Evolutionary conservation across 2,888 invertebrate genomes (phyloP), one percentile per base, ranked within the genome.

Genomic region (Aleiodes leptofemur): DNA sequence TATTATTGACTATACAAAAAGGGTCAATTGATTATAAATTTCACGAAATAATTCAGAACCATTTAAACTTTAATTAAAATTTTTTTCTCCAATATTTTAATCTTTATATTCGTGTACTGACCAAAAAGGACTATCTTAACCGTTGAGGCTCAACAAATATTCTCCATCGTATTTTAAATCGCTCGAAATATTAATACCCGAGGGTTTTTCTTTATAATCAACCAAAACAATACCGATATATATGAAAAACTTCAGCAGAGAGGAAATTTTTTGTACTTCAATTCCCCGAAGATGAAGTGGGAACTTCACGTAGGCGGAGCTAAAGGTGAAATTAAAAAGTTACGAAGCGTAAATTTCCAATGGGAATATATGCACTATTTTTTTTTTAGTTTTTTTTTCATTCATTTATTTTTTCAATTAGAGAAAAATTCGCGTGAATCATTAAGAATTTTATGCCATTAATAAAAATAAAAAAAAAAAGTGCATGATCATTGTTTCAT

Each of bases 211-310:
- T 11, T 16, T n/a, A 9, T 56, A 7, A 16, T 56, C 8, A 23
- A 23, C 56, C 56, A 23, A 56, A 31, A 23, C 7, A 57, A 57
- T 57, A 29, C 23, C 11, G 29, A 57, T 29, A 16, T 29, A 16
- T 16, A 23, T 56, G 16, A 29, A 31, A 43, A 57, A 57, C 57
- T 57, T 57, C 57, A 57, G 13, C 31, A 31, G 31, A 57, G 57
- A 31, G 29, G 57, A 57, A 57, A 57, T 57, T 57, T 57, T 23
- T 57, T 43, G 9, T 11, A 57, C 57, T 57, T 57, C 57, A 57
- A 29, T 43, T 43, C 43, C 43, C 43, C 0, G 43, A 43, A 43
- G 43, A 43, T 43, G 43, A 43, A 43, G 43, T 9, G 16, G 11
- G 13, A 57, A 57, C 31, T 57, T 57, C 13, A 31, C 31, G 57